These are phyloP conservation scores for Tipula vernalis DNA, from an alignment of 2,888 invertebrate genomes.

Conservation along the genomic window DNA sequence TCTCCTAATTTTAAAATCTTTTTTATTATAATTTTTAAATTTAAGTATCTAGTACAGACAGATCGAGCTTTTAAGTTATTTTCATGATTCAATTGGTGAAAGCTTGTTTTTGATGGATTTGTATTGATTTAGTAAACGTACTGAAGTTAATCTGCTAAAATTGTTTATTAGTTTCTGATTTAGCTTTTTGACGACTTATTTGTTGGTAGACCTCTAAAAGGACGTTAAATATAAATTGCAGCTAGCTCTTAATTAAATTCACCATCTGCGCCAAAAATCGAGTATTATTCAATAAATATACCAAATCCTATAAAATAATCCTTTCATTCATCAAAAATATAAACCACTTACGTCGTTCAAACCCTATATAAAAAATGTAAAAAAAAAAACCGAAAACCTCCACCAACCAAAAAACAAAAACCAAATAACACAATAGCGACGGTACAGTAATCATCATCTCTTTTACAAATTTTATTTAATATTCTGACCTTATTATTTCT, in stretches of 20 bases:
- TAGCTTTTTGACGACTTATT: no score
- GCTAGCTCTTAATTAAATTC: not conserved
- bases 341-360: not conserved
- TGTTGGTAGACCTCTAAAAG: no score
- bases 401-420: not conserved
- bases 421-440: not conserved
- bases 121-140: no score
- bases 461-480: not conserved
- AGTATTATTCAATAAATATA: not conserved
- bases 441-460: not conserved
- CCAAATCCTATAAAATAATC: not conserved
- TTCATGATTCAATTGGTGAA: no score
- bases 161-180: no score
- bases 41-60: no score
- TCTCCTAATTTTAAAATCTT: no score
- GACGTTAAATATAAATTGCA: not conserved
- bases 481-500: not conserved
- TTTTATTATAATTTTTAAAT: no score
- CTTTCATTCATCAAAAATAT: not conserved
- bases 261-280: not conserved
- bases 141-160: no score
- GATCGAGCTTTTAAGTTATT: no score
- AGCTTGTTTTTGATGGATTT: no score
- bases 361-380: not conserved
- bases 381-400: no score